These are phyloP conservation scores for Procambarus clarkii DNA, from an alignment of 1,140 invertebrate species.

Conservation along the genomic window DNA sequence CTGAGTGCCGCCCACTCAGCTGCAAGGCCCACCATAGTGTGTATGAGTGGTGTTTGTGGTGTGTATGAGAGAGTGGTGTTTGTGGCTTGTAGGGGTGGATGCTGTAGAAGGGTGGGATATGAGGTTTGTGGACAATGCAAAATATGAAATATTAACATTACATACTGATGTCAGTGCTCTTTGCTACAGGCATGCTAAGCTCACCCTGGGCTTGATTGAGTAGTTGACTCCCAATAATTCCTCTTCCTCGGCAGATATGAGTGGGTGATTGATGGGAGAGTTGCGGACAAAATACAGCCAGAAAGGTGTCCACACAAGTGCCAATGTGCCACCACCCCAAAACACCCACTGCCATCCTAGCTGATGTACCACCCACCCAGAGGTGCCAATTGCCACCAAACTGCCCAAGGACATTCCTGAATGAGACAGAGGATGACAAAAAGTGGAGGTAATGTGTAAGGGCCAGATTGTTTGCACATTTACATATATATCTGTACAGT, in stretches of 20 bases:
- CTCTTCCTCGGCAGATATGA: constrained; percentile 24
- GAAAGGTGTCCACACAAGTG: constrained; percentile 42
- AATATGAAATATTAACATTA: too few species aligned
- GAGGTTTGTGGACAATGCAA: too few species aligned
- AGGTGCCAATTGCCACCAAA: constrained; percentile 32
- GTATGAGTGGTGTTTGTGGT: too few species aligned
- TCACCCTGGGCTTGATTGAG: constrained; percentile 42
- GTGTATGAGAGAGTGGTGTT: too few species aligned
- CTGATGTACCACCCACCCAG: constrained; percentile 24
- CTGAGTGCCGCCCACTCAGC: too few species aligned
- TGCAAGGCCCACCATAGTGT: too few species aligned
- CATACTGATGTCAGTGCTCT: too few species aligned
- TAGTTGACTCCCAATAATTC: constrained; percentile 30
- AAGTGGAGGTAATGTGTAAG: too few species aligned
- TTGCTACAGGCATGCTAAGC: background rate
- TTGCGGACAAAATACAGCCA: constrained; percentile 53
- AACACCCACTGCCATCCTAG: constrained; percentile 63
- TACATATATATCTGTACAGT: too few species aligned
- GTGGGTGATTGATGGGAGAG: constrained; percentile 27
- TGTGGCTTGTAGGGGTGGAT: too few species aligned
- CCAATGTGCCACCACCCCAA: constrained; percentile 32
- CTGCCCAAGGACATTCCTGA: constrained; percentile 54
- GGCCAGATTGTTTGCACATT: too few species aligned
- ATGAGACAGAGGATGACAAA: background rate
- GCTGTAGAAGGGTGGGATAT: too few species aligned